Evolutionary conservation across 2,113 vertebrate genomes (phyloP).

Genomic region (Limnothrissa miodon): DNA sequence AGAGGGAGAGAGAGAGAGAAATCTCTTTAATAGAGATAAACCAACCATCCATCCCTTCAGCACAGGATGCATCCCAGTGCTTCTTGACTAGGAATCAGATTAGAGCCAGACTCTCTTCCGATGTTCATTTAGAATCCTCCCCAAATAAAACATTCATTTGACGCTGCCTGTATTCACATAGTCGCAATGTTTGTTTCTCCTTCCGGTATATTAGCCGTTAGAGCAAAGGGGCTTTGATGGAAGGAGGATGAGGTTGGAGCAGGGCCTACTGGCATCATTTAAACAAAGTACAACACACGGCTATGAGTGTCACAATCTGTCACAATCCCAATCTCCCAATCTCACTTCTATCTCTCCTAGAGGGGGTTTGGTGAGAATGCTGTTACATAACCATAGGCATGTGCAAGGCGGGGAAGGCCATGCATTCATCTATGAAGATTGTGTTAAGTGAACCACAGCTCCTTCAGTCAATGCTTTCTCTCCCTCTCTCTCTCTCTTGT

Average conservation of each 20-base stretch:
- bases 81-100: not conserved
- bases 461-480: not conserved
- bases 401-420: conserved; percentile 17
- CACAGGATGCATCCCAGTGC: not conserved
- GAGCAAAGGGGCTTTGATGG: not conserved
- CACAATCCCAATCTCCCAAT: not conserved
- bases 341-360: not conserved
- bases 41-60: not conserved
- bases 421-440: conserved; percentile 23
- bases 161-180: not conserved
- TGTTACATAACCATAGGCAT: conserved; percentile 41
- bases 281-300: not conserved
- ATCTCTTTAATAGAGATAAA: not conserved
- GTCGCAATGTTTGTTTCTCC: not conserved
- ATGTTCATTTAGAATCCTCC: not conserved
- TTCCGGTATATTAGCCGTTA: not conserved
- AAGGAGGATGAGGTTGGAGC: not conserved
- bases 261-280: not conserved
- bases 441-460: not conserved
- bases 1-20: not conserved
- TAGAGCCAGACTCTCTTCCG: not conserved
- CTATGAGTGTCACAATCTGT: not conserved
- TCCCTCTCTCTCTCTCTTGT: not conserved
- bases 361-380: conserved; percentile 16
- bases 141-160: not conserved